Conservation (phyloP, 2,113 vertebrate genomes). For the Ailuropoda melanoleuca region DNA sequence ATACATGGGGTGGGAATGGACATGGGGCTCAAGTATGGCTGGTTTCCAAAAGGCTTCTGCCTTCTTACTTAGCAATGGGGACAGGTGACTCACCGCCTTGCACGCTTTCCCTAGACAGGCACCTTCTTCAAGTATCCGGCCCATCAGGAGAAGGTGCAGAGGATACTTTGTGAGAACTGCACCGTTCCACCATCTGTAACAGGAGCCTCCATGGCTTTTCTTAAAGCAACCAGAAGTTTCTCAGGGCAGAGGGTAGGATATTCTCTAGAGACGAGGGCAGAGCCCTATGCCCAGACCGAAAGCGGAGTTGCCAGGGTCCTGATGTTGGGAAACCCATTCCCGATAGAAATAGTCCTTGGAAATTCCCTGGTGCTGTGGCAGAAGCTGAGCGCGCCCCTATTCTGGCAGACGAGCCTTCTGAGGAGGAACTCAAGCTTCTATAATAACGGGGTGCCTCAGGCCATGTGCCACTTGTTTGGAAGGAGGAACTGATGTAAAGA, state of each 20-base stretch:
- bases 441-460: too few species aligned
- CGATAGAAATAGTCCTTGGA: not conserved
- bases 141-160: not conserved
- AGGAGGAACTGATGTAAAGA: not conserved
- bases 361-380: not conserved
- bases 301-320: not conserved
- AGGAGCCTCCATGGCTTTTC: not conserved
- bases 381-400: not conserved
- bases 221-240: not conserved
- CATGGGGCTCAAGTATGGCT: too few species aligned
- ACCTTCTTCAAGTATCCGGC: not conserved
- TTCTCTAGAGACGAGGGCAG: not conserved
- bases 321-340: not conserved
- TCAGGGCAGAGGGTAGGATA: not conserved
- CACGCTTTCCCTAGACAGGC: not conserved
- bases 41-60: not conserved
- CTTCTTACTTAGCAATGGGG: not conserved
- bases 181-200: not conserved
- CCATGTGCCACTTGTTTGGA: not conserved
- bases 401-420: not conserved
- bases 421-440: not conserved
- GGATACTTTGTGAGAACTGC: not conserved
- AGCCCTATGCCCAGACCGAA: not conserved
- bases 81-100: not conserved
- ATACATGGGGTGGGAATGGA: accelerated